Evolutionary conservation across 2,113 vertebrate genomes (phyloP).

Genomic region (Oryctolagus cuniculus): DNA sequence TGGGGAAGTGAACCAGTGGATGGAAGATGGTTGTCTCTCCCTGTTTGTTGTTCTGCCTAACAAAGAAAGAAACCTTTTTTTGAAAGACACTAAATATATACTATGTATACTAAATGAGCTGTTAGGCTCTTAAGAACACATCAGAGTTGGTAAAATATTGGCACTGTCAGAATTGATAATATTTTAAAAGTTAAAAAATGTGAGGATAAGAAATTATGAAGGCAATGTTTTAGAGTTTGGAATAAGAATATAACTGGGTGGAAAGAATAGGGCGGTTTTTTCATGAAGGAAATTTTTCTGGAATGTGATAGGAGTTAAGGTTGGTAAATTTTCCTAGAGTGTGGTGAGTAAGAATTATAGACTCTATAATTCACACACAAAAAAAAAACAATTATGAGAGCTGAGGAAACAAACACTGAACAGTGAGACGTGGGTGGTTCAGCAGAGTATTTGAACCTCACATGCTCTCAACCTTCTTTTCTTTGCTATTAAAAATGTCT

Average conservation of each 20-base stretch:
- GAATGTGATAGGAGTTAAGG: background rate
- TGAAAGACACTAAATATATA: slow-evolving; percentile 3
- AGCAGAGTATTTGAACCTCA: background rate
- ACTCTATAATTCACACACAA: background rate
- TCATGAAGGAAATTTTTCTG: background rate
- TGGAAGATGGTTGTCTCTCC: too few relatives aligned
- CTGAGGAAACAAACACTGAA: background rate
- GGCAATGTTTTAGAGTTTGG: background rate
- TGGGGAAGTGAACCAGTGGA: too few relatives aligned
- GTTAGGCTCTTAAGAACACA: background rate
- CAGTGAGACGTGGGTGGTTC: background rate
- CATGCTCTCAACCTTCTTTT: background rate
- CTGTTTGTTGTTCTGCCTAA: too few relatives aligned
- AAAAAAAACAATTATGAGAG: background rate
- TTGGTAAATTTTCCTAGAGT: background rate
- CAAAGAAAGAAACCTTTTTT: too few relatives aligned
- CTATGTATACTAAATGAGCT: background rate
- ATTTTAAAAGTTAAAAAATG: slow-evolving; percentile 15
- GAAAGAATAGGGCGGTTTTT: background rate
- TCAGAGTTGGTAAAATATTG: slow-evolving; percentile 35
- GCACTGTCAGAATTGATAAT: background rate
- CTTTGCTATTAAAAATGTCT: background rate
- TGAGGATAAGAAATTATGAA: background rate
- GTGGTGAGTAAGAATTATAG: background rate
- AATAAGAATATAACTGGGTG: background rate